Percentiles rank a stretch among this genome's conserved stretches.
phyloP scores from a whole-genome alignment of 1,140 invertebrate species.

The Oryzaephilus surinamensis region DNA sequence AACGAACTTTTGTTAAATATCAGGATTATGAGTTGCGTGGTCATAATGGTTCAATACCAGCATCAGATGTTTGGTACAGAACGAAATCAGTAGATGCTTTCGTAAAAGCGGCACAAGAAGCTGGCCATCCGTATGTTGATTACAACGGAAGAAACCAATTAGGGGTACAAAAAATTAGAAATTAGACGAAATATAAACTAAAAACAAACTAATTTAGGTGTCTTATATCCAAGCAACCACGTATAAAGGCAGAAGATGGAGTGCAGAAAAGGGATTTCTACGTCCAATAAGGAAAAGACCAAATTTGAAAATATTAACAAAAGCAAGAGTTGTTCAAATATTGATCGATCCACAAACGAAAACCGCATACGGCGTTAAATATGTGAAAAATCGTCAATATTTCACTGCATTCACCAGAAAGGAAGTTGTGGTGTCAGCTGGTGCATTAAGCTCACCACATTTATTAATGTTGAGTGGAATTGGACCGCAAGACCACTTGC shows the following conservation, averaged over 20 bases:
- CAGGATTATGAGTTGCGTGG: slow-evolving; percentile 42
- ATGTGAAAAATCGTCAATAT: slow-evolving; percentile 36
- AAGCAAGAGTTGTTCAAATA: slow-evolving; percentile 49
- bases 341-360: slow-evolving; percentile 45
- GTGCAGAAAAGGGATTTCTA: slow-evolving; percentile 47
- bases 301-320: slow-evolving; percentile 54
- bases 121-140: slow-evolving; percentile 39
- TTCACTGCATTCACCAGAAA: slow-evolving; percentile 13
- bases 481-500: slow-evolving; percentile 42
- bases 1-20: slow-evolving; percentile 52
- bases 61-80: not conserved
- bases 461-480: slow-evolving; percentile 52
- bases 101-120: slow-evolving; percentile 42
- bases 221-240: slow-evolving; percentile 53
- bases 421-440: slow-evolving; percentile 24
- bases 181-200: no score
- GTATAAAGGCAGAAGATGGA: slow-evolving; percentile 40
- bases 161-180: not conserved
- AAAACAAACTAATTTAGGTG: slow-evolving; percentile 48
- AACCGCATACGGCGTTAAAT: slow-evolving; percentile 51
- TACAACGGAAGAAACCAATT: slow-evolving; percentile 20
- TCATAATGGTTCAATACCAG: slow-evolving; percentile 32
- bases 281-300: slow-evolving; percentile 43
- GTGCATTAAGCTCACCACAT: slow-evolving; percentile 42
- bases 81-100: slow-evolving; percentile 38